phyloP scores from a whole-genome alignment of 2,797 vertebrate genomes.

The Typhlichthys eigenmanni region DNA sequence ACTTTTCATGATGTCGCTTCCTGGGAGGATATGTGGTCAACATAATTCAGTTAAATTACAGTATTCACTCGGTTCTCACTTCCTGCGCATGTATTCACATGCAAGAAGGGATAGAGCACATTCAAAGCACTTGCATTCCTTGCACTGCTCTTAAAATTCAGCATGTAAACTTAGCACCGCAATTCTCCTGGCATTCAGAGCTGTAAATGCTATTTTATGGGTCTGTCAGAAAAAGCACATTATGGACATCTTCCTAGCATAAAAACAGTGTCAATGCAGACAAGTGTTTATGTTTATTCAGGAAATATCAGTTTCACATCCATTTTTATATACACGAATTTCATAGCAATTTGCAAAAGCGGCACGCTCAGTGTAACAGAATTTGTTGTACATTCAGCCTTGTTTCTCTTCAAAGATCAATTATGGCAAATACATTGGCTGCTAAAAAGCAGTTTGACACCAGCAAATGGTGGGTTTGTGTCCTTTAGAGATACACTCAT shows the following conservation, averaged over 20 bases:
- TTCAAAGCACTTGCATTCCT: conserved; percentile 80
- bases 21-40: conserved; percentile 78
- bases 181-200: conserved; percentile 81
- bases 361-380: conserved; percentile 47
- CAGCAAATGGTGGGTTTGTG: conserved; percentile 53
- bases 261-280: conserved; percentile 69
- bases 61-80: conserved; percentile 77
- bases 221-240: conserved; percentile 77
- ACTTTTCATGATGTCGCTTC: conserved; percentile 63
- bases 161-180: conserved; percentile 75
- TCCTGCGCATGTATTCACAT: conserved; percentile 83
- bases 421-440: conserved; percentile 58
- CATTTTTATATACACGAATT: conserved; percentile 53
- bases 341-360: conserved; percentile 50
- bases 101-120: conserved; percentile 73
- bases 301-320: conserved; percentile 60
- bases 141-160: conserved; percentile 74
- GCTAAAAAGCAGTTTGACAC: conserved; percentile 55
- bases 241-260: conserved; percentile 67
- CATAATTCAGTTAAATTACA: conserved; percentile 84
- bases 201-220: conserved; percentile 82
- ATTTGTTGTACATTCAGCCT: conserved; percentile 56
- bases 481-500: conserved; percentile 43
- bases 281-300: conserved; percentile 68
- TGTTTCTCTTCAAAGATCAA: conserved; percentile 55